A percentile compares a stretch with the other conserved stretches of the same genome.
Evolutionary conservation across 2,888 invertebrate species (phyloP).

Genomic region (Apamea sordens): DNA sequence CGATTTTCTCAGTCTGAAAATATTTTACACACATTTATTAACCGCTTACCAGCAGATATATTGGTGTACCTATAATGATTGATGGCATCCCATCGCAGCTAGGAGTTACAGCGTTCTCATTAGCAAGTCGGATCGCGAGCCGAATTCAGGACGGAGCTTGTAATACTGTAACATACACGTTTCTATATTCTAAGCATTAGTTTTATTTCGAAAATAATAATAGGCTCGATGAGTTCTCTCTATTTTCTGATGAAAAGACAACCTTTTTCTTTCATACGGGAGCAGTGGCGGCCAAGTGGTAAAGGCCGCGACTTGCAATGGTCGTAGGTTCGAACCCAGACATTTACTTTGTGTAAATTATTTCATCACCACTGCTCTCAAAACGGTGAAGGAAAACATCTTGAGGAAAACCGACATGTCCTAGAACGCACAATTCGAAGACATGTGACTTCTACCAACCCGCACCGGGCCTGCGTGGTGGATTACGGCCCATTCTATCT

Average conservation of each 20-base stretch:
- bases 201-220: not conserved
- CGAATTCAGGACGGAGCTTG: constrained; percentile 38
- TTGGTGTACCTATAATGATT: constrained; percentile 64
- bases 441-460: not conserved
- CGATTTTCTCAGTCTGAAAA: constrained; percentile 3
- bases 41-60: constrained; percentile 50
- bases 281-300: too few species aligned
- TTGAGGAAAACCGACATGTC: not conserved
- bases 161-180: constrained; percentile 51
- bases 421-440: not conserved
- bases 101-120: constrained; percentile 65
- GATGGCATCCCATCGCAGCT: constrained; percentile 56
- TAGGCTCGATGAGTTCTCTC: not conserved
- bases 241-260: not conserved
- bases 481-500: not conserved
- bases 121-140: constrained; percentile 69
- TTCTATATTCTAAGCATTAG: constrained; percentile 12
- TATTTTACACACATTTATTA: constrained; percentile 28
- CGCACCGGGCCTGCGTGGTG: not conserved
- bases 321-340: not conserved
- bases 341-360: not conserved
- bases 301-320: too few species aligned
- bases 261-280: too few species aligned
- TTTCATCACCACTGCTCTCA: not conserved
- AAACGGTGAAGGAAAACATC: not conserved